Conservation (phyloP, 2,888 invertebrate genomes). For the Leucophenga montana region DNA sequence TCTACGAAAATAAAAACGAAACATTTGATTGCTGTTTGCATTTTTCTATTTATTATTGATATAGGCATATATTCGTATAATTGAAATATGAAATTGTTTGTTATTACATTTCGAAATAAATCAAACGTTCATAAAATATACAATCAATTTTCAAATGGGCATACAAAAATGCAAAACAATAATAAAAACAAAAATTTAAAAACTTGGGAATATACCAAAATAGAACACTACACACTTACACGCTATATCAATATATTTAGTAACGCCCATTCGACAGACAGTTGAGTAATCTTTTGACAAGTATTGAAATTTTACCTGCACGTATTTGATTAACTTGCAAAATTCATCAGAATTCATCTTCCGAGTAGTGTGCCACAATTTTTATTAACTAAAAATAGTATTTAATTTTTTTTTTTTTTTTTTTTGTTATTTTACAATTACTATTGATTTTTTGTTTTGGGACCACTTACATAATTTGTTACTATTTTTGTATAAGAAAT, state of each 20-base stretch:
- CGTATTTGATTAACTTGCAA: background rate
- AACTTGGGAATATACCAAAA: background rate
- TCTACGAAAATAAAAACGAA: background rate
- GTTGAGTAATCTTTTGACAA: background rate
- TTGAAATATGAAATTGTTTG: background rate
- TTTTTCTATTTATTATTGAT: slow-evolving; percentile 1
- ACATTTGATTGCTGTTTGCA: slow-evolving; percentile 1
- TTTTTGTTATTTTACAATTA: too few relatives aligned
- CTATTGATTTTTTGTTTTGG: background rate
- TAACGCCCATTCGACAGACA: background rate
- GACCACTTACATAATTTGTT: background rate
- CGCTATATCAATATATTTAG: too few relatives aligned
- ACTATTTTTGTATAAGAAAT: background rate
- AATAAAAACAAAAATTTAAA: background rate
- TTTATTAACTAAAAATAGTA: background rate
- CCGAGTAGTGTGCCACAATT: background rate
- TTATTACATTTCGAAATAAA: background rate
- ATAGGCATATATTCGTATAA: background rate
- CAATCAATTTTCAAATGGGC: background rate
- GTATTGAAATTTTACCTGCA: too few relatives aligned
- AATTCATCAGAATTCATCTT: background rate
- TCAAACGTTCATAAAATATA: background rate
- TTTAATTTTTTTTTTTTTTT: too few relatives aligned
- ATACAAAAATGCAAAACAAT: too few relatives aligned
- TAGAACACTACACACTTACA: too few relatives aligned